phyloP scores from a whole-genome alignment of 2,113 vertebrate species.

The Antechinus flavipes region DNA sequence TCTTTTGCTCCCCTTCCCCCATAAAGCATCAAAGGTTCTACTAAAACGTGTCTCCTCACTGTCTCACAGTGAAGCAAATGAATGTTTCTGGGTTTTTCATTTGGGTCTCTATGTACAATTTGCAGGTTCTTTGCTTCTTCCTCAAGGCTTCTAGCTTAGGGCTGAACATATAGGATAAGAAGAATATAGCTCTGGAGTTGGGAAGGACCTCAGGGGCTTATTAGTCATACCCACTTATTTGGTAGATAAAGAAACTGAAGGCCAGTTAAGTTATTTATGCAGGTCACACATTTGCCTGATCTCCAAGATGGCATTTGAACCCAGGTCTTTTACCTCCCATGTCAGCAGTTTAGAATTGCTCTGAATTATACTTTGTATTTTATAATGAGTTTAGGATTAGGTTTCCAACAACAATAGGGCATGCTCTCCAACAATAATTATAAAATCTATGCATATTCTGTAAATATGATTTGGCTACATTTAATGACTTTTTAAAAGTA shows the following conservation, averaged over 20 bases:
- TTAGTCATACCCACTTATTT: too few relatives aligned
- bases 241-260: not conserved
- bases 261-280: not conserved
- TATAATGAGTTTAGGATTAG: not conserved
- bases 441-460: slow-evolving; percentile 3
- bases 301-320: not conserved
- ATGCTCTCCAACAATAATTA: not conserved
- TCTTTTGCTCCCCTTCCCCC: too few relatives aligned
- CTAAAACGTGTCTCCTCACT: not conserved
- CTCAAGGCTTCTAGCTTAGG: not conserved
- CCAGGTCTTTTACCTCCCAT: not conserved
- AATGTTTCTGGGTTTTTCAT: not conserved
- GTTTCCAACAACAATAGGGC: not conserved
- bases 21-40: not conserved
- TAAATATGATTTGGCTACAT: not conserved
- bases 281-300: not conserved
- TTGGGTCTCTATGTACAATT: too few relatives aligned
- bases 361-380: not conserved
- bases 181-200: too few relatives aligned
- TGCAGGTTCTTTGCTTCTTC: not conserved
- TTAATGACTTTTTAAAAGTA: not conserved
- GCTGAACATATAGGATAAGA: not conserved
- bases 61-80: not conserved
- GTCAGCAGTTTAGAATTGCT: not conserved
- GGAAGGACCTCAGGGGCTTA: not conserved